Evolutionary conservation across 2,888 invertebrate species (phyloP).

Genomic region (Aelia acuminata): DNA sequence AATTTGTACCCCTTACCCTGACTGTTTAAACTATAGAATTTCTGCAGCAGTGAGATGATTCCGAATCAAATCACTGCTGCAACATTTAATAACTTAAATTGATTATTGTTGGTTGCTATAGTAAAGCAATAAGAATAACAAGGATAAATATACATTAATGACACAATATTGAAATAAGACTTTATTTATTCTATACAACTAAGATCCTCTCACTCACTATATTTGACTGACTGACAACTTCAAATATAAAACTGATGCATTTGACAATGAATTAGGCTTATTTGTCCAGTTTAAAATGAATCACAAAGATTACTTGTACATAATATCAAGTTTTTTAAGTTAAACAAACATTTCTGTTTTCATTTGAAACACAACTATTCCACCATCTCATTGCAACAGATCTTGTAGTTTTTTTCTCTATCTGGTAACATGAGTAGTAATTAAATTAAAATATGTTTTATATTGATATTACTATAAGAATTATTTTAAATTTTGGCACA

Average conservation of each 20-base stretch:
- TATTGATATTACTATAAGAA: neutral
- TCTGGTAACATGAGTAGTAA: neutral
- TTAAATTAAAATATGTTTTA: neutral
- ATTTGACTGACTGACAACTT: conserved; percentile 25
- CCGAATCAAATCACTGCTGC: no score
- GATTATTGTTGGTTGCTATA: no score
- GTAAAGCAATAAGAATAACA: neutral
- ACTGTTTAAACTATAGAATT: no score
- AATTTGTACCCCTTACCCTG: no score
- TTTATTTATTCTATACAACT: conserved; percentile 39
- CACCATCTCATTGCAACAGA: neutral
- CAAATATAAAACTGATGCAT: neutral
- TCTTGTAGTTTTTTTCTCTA: neutral
- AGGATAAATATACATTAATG: neutral
- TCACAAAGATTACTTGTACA: neutral
- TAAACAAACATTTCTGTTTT: neutral
- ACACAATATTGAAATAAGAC: neutral
- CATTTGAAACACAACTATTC: neutral
- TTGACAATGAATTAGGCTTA: neutral
- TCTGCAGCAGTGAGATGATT: no score
- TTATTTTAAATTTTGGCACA: neutral
- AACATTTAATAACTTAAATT: no score
- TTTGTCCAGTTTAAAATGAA: neutral
- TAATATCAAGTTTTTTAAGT: neutral
- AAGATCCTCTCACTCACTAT: conserved; percentile 23